Evolutionary conservation across 2,113 vertebrate species (phyloP).

Genomic region (Forbesichthys papilliferus): DNA sequence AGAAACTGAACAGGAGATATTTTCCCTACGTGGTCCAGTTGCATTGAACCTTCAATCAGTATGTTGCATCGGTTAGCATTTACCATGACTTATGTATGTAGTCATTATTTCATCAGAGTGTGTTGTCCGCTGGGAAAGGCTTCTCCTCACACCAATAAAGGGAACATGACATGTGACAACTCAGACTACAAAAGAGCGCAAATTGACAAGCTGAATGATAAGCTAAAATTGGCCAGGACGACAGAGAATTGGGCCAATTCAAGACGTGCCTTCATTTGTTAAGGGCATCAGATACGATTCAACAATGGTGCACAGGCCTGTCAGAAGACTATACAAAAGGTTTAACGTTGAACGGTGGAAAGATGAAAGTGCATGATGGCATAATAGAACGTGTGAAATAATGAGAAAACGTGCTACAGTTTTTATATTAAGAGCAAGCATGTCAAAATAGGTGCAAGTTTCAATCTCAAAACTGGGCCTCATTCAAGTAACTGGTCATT

Average conservation of each 20-base stretch:
- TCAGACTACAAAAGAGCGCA: conserved; percentile 1
- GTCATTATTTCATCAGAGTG: background rate
- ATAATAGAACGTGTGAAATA: background rate
- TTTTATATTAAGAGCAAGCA: no score
- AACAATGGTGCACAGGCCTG: background rate
- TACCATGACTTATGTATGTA: background rate
- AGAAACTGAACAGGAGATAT: background rate
- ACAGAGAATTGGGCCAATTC: background rate
- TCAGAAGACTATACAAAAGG: background rate
- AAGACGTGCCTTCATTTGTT: background rate
- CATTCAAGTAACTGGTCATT: no score
- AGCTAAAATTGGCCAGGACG: conserved; percentile 1
- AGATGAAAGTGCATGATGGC: background rate
- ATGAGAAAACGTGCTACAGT: background rate
- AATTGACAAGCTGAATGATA: background rate
- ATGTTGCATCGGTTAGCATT: background rate
- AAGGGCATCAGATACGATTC: background rate
- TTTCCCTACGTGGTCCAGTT: no score
- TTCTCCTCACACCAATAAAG: background rate
- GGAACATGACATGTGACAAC: background rate
- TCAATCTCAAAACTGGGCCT: no score
- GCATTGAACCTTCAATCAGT: no score
- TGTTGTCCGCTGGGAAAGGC: background rate
- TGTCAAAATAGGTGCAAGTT: no score
- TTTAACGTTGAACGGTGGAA: background rate